Conservation (phyloP, 2,113 vertebrate genomes). For the Lonchura striata region DNA sequence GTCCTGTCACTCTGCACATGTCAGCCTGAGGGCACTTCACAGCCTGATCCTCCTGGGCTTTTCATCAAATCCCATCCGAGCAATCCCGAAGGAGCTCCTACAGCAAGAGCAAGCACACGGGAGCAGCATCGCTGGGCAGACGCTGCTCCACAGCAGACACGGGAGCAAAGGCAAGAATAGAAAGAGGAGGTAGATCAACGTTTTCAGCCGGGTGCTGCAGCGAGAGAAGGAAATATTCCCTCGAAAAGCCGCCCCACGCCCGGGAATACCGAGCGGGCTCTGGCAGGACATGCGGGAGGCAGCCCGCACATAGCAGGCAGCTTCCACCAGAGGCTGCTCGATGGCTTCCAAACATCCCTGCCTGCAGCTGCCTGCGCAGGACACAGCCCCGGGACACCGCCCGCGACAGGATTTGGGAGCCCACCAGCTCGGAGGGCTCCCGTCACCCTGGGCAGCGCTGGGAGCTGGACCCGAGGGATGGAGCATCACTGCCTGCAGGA, state of each 20-base stretch:
- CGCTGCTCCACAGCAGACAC: fast-evolving
- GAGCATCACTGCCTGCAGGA: background rate
- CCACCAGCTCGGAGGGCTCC: background rate
- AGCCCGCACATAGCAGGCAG: background rate
- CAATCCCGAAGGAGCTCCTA: background rate
- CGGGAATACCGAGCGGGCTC: background rate
- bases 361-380: background rate
- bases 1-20: background rate
- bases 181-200: fast-evolving
- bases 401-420: fast-evolving
- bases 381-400: background rate
- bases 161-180: background rate
- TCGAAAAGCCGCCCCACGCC: fast-evolving
- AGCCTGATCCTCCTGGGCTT: background rate
- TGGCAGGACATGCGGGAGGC: background rate
- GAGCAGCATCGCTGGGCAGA: background rate
- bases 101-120: fast-evolving
- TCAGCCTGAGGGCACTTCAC: background rate
- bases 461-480: background rate
- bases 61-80: background rate
- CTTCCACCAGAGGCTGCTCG: slow-evolving; percentile 62
- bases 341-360: background rate
- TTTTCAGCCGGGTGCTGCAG: background rate
- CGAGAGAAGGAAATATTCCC: fast-evolving
- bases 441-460: fast-evolving